Percentiles rank a stretch among this genome's conserved stretches.
phyloP scores from a whole-genome alignment of 2,888 invertebrate genomes.

The Eurytoma californica region DNA sequence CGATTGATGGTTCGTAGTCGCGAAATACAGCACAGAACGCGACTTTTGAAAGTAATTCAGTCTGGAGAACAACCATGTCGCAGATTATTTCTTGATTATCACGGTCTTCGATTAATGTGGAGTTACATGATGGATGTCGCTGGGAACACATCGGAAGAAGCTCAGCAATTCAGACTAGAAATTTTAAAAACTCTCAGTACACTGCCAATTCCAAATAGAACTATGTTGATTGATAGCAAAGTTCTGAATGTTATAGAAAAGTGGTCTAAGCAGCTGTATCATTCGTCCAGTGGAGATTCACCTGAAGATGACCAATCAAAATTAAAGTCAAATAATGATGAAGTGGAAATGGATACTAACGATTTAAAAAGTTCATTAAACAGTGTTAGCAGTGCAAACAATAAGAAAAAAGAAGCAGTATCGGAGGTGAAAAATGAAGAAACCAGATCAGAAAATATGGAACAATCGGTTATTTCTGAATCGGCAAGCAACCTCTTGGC shows the following conservation, averaged over 20 bases:
- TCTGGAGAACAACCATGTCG: conserved; percentile 89
- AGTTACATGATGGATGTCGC: conserved; percentile 92
- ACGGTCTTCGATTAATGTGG: conserved; percentile 92
- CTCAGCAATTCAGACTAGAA: conserved; percentile 76
- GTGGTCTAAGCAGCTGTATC: conserved; percentile 80
- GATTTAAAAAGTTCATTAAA: conserved; percentile 61
- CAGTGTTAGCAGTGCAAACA: conserved; percentile 45
- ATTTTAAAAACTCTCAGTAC: conserved; percentile 87
- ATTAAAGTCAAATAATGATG: conserved; percentile 59
- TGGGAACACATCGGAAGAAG: conserved; percentile 75
- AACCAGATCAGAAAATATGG: conserved; percentile 61
- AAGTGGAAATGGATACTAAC: conserved; percentile 63
- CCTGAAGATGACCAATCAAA: conserved; percentile 71
- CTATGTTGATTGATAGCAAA: conserved; percentile 93
- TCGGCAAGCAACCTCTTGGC: conserved; percentile 81
- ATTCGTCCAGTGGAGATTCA: conserved; percentile 67
- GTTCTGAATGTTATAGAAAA: conserved; percentile 89
- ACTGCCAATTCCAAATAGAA: conserved; percentile 94
- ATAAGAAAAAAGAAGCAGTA: conserved; percentile 59
- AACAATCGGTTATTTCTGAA: conserved; percentile 71
- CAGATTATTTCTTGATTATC: conserved; percentile 93
- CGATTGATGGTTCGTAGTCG: conserved; percentile 95
- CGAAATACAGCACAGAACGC: conserved; percentile 84
- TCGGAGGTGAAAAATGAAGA: conserved; percentile 58
- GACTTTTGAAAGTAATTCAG: conserved; percentile 86